These are phyloP conservation scores for Parauchenoglanis punctatus DNA, from an alignment of 2,797 vertebrate species.

Conservation along the genomic window DNA sequence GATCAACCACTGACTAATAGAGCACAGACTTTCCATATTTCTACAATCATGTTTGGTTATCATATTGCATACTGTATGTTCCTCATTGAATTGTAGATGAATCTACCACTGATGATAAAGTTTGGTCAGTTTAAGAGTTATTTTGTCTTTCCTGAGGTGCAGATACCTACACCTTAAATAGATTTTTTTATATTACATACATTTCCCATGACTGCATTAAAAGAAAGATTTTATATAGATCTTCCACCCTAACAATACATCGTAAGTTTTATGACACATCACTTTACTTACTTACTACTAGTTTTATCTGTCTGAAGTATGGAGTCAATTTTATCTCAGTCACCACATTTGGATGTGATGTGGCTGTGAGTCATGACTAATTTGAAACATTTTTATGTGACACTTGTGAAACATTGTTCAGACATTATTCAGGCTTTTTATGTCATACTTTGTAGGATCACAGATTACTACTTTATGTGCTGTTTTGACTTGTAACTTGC, in stretches of 20 bases:
- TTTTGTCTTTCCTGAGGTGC: neutral
- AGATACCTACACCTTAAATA: neutral
- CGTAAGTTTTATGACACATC: neutral
- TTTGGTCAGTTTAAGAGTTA: neutral
- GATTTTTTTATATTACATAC: neutral
- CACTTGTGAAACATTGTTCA: neutral
- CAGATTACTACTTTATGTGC: neutral
- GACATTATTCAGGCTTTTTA: neutral
- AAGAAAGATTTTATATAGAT: neutral
- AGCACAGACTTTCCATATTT: neutral
- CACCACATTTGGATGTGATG: neutral
- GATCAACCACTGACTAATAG: neutral
- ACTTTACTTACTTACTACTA: neutral
- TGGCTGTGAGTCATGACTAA: neutral
- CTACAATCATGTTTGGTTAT: neutral
- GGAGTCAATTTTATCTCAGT: neutral
- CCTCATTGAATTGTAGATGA: neutral
- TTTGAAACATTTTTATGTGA: neutral
- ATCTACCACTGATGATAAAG: neutral
- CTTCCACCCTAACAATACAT: neutral
- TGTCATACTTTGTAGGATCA: neutral
- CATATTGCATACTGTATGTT: no score
- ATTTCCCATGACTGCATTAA: neutral
- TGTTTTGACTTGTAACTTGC: conserved; percentile 19
- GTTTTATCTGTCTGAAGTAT: neutral